Base-by-base conservation (phyloP, 1,140 invertebrate genomes). In the Drosophila pruinosa region DNA sequence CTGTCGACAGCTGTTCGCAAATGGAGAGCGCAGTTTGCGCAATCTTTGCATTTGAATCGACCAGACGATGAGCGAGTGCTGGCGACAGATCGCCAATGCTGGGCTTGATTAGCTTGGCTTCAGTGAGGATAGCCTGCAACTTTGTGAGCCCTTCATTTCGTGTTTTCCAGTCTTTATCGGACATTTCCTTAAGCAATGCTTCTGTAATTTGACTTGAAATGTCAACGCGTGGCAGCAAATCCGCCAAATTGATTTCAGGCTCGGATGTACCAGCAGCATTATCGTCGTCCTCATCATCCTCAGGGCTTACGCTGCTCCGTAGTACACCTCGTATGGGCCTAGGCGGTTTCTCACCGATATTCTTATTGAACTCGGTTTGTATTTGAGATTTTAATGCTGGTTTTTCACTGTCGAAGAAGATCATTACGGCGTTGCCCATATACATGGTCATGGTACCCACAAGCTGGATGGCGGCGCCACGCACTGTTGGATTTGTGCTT, bases 151-250 rank as follows among this genome's bases (percentile, higher is more conserved):
- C 91, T 45, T 91, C 91, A 62, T 91, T 91, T n/a, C 91, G 88
- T 52, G 94, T 95, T 93, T 98, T 99, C 98, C 98, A 99, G 91
- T 98, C 98, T 92, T 98, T 99, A 91, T 99, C 97, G 21, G 94
- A 93, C 61, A 99, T 92, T 91, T 98, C 96, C 36, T 93, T 94
- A 0, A 99, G 91, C 0, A 99, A 91, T 0, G 94, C 90, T 61
- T 97, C 95, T 0, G 97, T 98, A 39, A 99, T 95, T 78, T 96
- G 95, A n/a, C 94, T 93, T 63, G 95, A 95, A 50, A 99, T 97
- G 89, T 99, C 97, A 7, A 95, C 94, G 28, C 97, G 92, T 5
- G 96, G 93, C 62, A 97, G 77, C 31, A 95, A 81, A 88, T 97
- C 96, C 54, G 94, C 93, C 4, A 95, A 92, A 80, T 94, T 95